A percentile compares a stretch with the other conserved stretches of the same genome.
These are phyloP conservation scores for Tenebrosternarchus preto DNA, from an alignment of 2,113 vertebrate species.

Conservation along the genomic window DNA sequence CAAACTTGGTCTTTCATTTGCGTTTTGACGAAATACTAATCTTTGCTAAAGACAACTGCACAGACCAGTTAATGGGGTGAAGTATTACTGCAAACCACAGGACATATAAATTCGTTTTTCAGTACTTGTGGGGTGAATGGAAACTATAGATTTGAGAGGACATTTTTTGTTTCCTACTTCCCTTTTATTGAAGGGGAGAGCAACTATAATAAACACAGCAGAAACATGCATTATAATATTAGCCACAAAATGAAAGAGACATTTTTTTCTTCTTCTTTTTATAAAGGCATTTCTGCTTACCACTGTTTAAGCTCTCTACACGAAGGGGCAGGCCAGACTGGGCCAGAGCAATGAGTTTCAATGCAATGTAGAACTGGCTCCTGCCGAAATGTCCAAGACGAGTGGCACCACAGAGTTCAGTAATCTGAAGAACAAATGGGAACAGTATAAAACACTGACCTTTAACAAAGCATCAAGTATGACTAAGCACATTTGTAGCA, in stretches of 20 bases:
- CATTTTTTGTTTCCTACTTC: neutral
- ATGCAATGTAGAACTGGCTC: conserved; percentile 98
- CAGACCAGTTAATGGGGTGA: neutral
- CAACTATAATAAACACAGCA: neutral
- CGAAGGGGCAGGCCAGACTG: conserved; percentile 93
- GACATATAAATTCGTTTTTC: neutral
- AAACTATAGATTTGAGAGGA: neutral
- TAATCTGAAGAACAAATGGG: conserved; percentile 76
- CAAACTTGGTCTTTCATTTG: neutral
- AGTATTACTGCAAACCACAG: neutral
- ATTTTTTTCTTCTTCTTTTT: too few relatives aligned
- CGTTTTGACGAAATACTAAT: neutral
- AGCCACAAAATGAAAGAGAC: neutral
- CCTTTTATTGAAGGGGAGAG: too few relatives aligned
- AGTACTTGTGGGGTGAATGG: neutral
- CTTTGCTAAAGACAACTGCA: neutral
- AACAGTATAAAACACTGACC: neutral
- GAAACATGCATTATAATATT: neutral
- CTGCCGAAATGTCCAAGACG: conserved; percentile 96
- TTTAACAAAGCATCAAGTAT: neutral
- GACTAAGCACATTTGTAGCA: neutral
- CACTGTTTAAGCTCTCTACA: conserved; percentile 95
- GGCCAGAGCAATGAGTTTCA: conserved; percentile 96
- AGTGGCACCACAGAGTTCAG: conserved; percentile 93
- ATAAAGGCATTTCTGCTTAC: conserved; percentile 68